Percentiles rank a stretch among this genome's conserved stretches.
These are phyloP conservation scores for Cheilosia pagana DNA, from an alignment of 2,888 invertebrate genomes.

Conservation along the genomic window DNA sequence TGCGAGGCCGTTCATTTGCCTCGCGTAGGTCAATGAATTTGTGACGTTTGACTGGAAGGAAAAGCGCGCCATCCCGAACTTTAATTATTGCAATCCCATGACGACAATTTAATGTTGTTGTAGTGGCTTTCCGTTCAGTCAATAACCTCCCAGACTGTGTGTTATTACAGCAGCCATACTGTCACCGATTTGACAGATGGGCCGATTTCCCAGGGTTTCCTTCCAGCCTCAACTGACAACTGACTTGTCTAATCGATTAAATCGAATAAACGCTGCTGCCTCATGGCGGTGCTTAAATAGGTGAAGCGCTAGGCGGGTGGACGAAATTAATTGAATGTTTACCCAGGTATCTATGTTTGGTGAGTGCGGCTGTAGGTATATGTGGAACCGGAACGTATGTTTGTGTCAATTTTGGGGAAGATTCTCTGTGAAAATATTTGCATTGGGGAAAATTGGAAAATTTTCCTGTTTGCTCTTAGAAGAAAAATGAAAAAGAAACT, in stretches of 20 bases:
- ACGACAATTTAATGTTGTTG: constrained; percentile 25
- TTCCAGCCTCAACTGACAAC: neutral
- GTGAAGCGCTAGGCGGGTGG: neutral
- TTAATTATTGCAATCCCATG: constrained; percentile 35
- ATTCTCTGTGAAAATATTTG: constrained; percentile 61
- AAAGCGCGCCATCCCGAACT: constrained; percentile 35
- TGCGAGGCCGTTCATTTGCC: constrained; percentile 59
- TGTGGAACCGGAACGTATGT: neutral
- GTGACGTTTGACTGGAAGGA: constrained; percentile 24
- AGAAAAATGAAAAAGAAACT: neutral
- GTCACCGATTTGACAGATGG: constrained; percentile 49
- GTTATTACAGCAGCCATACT: neutral
- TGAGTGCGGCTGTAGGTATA: neutral
- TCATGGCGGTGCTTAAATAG: constrained; percentile 29
- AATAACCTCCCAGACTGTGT: constrained; percentile 41
- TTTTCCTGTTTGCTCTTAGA: constrained; percentile 15
- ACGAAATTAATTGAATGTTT: constrained; percentile 72
- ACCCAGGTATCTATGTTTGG: constrained; percentile 30
- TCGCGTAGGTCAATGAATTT: constrained; percentile 69
- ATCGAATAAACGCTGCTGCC: constrained; percentile 39
- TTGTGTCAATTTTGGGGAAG: constrained; percentile 50
- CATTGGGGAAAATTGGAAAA: constrained; percentile 51
- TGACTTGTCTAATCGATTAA: constrained; percentile 50
- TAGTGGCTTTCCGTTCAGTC: constrained; percentile 28
- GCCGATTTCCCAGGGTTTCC: constrained; percentile 39